Base-by-base conservation (phyloP, 1,140 invertebrate genomes). In the Stegodyphus mimosarum region DNA sequence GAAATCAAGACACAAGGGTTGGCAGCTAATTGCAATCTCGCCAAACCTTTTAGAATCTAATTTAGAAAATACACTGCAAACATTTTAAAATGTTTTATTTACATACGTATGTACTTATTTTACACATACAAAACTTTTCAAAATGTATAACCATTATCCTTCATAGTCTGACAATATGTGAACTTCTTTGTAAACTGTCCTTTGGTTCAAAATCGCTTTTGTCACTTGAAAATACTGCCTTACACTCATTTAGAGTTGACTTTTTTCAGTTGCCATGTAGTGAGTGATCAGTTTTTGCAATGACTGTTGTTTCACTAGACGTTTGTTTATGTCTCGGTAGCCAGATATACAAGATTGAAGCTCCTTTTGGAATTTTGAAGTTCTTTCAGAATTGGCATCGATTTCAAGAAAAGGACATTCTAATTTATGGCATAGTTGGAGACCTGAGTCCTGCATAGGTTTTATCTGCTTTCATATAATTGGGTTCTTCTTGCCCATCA, bases 271-370 rank as follows among this genome's bases (percentile, higher is more conserved):
- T 66, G n/a, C 64, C 64, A 66, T 66, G n/a, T 66, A n/a, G 64
- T 66, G 7, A 17, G 64, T n/a, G n/a, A 66, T 66, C n/a, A 66
- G 64, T 66, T 66, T 66, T 66, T 66, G 64, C 64, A 6, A 17
- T n/a, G 64, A 66, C 64, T 66, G 64, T 66, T 66, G 64, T 66
- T 66, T 66, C 64, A 66, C 64, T 66, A 66, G 64, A 66, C 64
- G 17, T n/a, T 66, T 66, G 64, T 66, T 11, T 66, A 55, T 55
- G 53, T 55, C 53, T 13, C 53, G 53, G 53, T 55, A 55, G 53
- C 53, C 53, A 55, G 53, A 55, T 55, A 55, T 55, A 13, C 53
- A 55, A 7, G 53, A 55, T 13, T 55, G 53, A 55, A 55, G 53
- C 53, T 55, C 53, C 53, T 55, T 55, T 55, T 55, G 53, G 53